Percentiles rank a stretch among this genome's conserved stretches.
Conservation (phyloP, 2,888 invertebrate genomes). For the Perdita meconis region DNA sequence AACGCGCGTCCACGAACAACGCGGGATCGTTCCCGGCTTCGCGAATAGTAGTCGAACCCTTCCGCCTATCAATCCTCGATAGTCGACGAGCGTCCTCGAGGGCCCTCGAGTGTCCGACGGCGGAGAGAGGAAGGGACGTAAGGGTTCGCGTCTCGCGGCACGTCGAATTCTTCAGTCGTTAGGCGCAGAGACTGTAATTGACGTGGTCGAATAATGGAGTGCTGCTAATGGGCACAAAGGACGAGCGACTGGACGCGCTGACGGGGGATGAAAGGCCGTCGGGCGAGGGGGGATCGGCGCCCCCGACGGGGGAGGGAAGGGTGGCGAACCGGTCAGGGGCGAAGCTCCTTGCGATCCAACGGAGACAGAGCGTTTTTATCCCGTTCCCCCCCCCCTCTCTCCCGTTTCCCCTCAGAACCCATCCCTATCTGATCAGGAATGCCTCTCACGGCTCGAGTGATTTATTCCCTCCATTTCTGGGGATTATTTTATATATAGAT, state of each 20-base stretch:
- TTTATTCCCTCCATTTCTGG: slow-evolving; percentile 76
- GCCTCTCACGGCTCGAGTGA: slow-evolving; percentile 74
- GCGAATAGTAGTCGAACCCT: slow-evolving; percentile 42
- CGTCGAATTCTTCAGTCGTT: slow-evolving; percentile 71
- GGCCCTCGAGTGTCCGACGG: slow-evolving; percentile 51
- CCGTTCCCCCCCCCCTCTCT: slow-evolving; percentile 63
- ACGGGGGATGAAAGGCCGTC: slow-evolving; percentile 47
- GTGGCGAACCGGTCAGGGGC: slow-evolving; percentile 63
- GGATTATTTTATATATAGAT: slow-evolving; percentile 75
- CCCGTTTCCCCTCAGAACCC: slow-evolving; percentile 64
- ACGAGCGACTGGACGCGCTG: slow-evolving; percentile 44
- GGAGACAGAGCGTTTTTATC: slow-evolving; percentile 73
- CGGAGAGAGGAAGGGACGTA: slow-evolving; percentile 41
- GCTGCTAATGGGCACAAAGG: slow-evolving; percentile 68
- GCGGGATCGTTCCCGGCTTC: slow-evolving; percentile 24
- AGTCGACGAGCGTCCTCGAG: slow-evolving; percentile 36
- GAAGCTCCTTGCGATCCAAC: slow-evolving; percentile 68
- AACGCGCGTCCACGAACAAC: background rate
- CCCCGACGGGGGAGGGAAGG: slow-evolving; percentile 24
- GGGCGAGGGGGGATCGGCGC: slow-evolving; percentile 14
- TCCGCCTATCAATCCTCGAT: slow-evolving; percentile 57
- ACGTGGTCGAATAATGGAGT: slow-evolving; percentile 72
- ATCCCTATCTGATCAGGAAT: slow-evolving; percentile 75
- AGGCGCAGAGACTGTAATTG: slow-evolving; percentile 69
- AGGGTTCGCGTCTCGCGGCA: slow-evolving; percentile 54